Base-by-base conservation (phyloP, 2,797 vertebrate genomes). In the Scyliorhinus canicula region DNA sequence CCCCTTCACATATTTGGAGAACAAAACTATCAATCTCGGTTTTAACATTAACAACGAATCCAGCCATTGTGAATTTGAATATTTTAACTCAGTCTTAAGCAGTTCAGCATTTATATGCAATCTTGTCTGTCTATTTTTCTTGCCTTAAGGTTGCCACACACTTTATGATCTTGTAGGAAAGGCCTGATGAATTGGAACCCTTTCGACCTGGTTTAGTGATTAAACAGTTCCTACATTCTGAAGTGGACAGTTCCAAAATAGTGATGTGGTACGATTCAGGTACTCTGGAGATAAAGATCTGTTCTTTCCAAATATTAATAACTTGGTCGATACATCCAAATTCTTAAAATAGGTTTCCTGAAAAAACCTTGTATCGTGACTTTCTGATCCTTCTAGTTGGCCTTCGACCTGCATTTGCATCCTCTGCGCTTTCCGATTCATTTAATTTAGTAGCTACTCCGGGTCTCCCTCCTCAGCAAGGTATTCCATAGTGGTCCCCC, bases 401-500 rank as follows among this genome's bases (percentile, higher is more conserved):
- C 9, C 40, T 14, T 47, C 47, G 67, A 55, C 67, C 93, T 71
- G 47, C 44, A 26, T 28, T 55, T 74, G 67, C 74, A 74, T 74
- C 47, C 50, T 94, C 31, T 52, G 14, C 67, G 55, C 50, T 94
- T 94, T 52, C 93, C 93, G 74, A 47, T 19, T 94, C 93, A 94
- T 71, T 94, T 47, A 94, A 74, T 94, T 94, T 74, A 74, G 67
- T 52, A 74, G 93, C 67, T 71, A 55, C 47, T 50, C 67, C 74
- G 50, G 44, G 16, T 94, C 74, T 69, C n/a, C 31, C 67, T 52
- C 93, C 93, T 71, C 65, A 93, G 67, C 63, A 93, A 93, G 93
- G 31, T 71, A 93, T 93, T 93, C 63, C 65, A 93, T 12, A 47
- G 91, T 93, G 91, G 91, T n/a, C n/a, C n/a, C n/a, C n/a, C n/a